These are phyloP conservation scores for Cichladusa arquata DNA, from an alignment of 2,113 vertebrate genomes.

Conservation along the genomic window DNA sequence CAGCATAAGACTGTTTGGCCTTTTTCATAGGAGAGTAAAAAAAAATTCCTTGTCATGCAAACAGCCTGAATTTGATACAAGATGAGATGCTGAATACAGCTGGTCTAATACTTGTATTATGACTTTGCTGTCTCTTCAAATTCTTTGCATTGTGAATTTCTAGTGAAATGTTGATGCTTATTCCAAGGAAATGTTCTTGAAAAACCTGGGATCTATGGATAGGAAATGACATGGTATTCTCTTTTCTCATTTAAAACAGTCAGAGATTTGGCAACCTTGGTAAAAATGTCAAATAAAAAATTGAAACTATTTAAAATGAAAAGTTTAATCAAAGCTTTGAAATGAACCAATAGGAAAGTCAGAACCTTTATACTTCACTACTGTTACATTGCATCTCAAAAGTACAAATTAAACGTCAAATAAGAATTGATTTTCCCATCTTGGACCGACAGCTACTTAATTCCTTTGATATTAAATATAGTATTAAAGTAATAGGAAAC, in stretches of 20 bases:
- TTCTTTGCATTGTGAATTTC: constrained; percentile 1
- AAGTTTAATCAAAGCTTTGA: constrained; percentile 41
- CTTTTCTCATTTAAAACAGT: constrained; percentile 29
- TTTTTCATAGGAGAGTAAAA: neutral
- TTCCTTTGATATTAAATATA: constrained; percentile 56
- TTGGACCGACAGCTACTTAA: constrained; percentile 16
- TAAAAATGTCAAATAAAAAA: constrained; percentile 40
- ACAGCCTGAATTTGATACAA: neutral
- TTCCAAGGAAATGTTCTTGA: constrained; percentile 8
- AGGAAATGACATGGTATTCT: constrained; percentile 16
- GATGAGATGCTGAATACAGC: neutral
- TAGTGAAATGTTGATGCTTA: constrained; percentile 14
- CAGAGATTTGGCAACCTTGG: constrained; percentile 1
- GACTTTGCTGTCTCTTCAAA: constrained; percentile 30
- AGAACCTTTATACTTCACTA: constrained; percentile 15
- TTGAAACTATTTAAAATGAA: constrained; percentile 28
- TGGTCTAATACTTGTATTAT: neutral
- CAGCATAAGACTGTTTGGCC: neutral
- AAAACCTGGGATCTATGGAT: neutral
- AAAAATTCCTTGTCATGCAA: neutral
- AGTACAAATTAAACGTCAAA: constrained; percentile 59
- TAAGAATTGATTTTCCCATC: constrained; percentile 47
- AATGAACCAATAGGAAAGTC: constrained; percentile 26
- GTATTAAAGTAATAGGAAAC: constrained; percentile 32
- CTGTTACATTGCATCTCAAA: constrained; percentile 36